Conservation (phyloP, 2,888 invertebrate species). For the Drosophila rellima region DNA sequence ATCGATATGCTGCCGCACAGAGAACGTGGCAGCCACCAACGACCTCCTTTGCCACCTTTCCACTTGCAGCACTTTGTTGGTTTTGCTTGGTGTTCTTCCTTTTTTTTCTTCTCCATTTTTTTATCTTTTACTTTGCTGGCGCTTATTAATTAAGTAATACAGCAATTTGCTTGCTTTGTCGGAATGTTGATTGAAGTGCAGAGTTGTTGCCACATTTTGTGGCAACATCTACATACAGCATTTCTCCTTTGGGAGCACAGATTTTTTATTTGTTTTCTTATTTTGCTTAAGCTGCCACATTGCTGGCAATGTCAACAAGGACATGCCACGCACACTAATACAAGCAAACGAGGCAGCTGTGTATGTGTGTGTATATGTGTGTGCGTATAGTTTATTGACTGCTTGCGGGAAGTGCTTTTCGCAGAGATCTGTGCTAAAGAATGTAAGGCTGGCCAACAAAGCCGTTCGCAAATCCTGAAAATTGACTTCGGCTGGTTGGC, state of each 20-base stretch:
- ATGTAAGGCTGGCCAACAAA: slow-evolving; percentile 72
- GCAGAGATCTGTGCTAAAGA: slow-evolving; percentile 78
- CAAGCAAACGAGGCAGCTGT: slow-evolving; percentile 32
- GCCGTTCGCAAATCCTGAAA: slow-evolving; percentile 81
- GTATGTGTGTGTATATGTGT: slow-evolving; percentile 41
- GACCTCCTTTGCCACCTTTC: background rate
- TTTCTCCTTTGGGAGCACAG: slow-evolving; percentile 10
- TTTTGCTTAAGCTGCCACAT: slow-evolving; percentile 16
- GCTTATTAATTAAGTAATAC: slow-evolving; percentile 68
- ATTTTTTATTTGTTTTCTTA: slow-evolving; percentile 15
- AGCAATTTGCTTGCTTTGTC: slow-evolving; percentile 62
- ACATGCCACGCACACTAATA: slow-evolving; percentile 70
- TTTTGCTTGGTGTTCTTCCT: slow-evolving; percentile 25
- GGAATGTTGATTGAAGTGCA: slow-evolving; percentile 57
- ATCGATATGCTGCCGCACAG: slow-evolving; percentile 82
- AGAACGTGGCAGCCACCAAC: slow-evolving; percentile 62
- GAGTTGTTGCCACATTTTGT: slow-evolving; percentile 11
- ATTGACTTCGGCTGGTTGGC: slow-evolving; percentile 64
- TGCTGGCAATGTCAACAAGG: slow-evolving; percentile 73
- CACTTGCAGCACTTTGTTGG: slow-evolving; percentile 18
- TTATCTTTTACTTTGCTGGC: slow-evolving; percentile 30
- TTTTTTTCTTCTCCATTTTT: slow-evolving; percentile 22
- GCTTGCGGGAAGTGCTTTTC: slow-evolving; percentile 82
- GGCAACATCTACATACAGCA: background rate
- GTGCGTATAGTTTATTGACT: slow-evolving; percentile 82